Conservation (phyloP, 2,888 invertebrate species). For the Flexamia atlantica region DNA sequence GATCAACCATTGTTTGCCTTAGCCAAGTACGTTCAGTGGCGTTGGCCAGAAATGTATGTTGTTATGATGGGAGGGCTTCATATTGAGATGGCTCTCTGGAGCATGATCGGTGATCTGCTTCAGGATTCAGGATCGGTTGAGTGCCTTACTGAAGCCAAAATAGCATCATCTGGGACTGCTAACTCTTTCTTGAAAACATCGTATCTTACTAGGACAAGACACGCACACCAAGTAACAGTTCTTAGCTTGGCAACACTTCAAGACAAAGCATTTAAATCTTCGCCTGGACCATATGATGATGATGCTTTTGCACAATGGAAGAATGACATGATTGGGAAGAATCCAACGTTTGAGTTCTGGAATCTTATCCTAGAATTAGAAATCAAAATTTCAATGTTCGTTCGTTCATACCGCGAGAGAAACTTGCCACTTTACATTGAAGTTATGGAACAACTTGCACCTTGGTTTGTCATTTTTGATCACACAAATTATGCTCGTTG, state of each 20-base stretch:
- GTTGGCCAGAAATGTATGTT: background rate
- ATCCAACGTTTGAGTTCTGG: background rate
- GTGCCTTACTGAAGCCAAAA: background rate
- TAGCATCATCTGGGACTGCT: slow-evolving; percentile 37
- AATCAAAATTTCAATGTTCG: background rate
- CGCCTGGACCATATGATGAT: background rate
- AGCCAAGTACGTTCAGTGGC: slow-evolving; percentile 37
- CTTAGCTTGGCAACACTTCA: background rate
- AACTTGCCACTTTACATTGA: background rate
- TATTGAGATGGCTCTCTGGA: slow-evolving; percentile 28
- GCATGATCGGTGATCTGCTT: slow-evolving; percentile 10
- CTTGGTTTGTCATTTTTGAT: background rate
- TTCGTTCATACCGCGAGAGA: background rate
- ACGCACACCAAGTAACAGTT: slow-evolving; percentile 32
- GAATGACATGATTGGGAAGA: background rate
- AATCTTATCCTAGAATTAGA: background rate
- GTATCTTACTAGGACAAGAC: slow-evolving; percentile 23
- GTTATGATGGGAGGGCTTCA: slow-evolving; percentile 24
- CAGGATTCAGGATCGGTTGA: background rate
- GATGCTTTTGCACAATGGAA: background rate
- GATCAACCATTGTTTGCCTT: slow-evolving; percentile 30
- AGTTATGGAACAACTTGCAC: slow-evolving; percentile 1
- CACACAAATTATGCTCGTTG: background rate
- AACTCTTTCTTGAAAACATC: slow-evolving; percentile 26
- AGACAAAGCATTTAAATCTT: slow-evolving; percentile 14